Evolutionary conservation across 2,888 invertebrate genomes (phyloP), one percentile per base, ranked within the genome.

Genomic region (Stenoptilia bipunctidactyla): DNA sequence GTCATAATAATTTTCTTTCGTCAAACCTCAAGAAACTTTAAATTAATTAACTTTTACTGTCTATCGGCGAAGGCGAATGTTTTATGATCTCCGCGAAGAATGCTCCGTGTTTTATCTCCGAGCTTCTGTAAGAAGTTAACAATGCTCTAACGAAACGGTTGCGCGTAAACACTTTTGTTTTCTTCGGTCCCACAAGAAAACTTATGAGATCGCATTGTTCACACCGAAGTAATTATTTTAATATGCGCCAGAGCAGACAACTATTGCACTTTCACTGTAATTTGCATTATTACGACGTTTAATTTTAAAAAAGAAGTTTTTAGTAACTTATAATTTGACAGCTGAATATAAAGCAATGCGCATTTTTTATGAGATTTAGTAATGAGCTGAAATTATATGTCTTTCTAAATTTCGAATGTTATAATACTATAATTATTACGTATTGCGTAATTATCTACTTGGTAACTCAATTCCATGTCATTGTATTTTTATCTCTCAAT

Each of bases 251-350:
- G 47, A 56, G 48, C 48, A n/a, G n/a, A n/a, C n/a, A 54, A 15
- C 44, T 52, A 41, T 37, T 42, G 56, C 57, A 72, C 75, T 76
- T 77, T 79, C 77, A 64, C 75, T 69, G 39, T 52, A 60, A 71
- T 77, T 74, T 67, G 61, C 67, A 70, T 72, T 53, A 30, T 12
- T 30, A 30, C 30, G 10, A 12, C 30, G 53, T 45, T 37, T 45
- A 35, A 30, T 40, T 42, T 38, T 20, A 20, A 5, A 20, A 20
- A 20, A 20, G 4, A 5, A 5, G 3, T 20, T 20, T 20, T 8
- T 20, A 3, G 20, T 8, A 8, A 20, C 8, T 3, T 20, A 20
- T 20, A 20, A 20, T 20, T 20, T 20, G 20, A 20, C 20, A 20
- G 20, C 20, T 20, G 20, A 20, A 20, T 20, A 20, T 20, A 20